These are phyloP conservation scores for Platanista minor DNA, from an alignment of 2,113 vertebrate species.

Conservation along the genomic window DNA sequence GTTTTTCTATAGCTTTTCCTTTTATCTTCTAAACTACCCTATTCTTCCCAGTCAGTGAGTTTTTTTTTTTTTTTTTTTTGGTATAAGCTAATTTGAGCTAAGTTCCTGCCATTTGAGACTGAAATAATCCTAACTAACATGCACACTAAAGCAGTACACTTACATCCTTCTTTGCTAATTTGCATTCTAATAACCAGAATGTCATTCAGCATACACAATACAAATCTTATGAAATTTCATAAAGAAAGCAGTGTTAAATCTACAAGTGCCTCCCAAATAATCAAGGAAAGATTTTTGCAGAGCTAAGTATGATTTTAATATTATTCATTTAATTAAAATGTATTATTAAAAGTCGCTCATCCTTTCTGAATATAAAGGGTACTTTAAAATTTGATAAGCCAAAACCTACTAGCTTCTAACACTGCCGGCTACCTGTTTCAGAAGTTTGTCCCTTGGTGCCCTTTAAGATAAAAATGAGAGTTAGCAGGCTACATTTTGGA, in stretches of 20 bases:
- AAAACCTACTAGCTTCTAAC: neutral
- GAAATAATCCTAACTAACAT: neutral
- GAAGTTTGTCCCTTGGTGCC: neutral
- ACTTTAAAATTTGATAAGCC: neutral
- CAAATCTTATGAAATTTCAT: neutral
- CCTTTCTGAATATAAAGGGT: neutral
- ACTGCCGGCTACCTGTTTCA: neutral
- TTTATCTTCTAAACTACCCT: neutral
- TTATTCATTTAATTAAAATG: neutral
- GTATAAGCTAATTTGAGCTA: neutral
- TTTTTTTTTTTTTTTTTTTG: neutral
- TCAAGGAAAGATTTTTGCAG: neutral
- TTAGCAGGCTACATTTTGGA: neutral
- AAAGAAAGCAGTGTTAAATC: neutral
- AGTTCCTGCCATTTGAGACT: neutral
- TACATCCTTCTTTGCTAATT: neutral
- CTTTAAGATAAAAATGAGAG: neutral
- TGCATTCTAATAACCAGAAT: neutral
- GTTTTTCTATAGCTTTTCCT: neutral
- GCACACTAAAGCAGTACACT: neutral
- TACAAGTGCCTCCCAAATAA: neutral
- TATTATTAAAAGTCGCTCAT: neutral
- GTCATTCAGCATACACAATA: neutral
- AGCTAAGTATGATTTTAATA: neutral
- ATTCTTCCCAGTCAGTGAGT: neutral